Percentiles rank a stretch among this genome's conserved stretches.
Conservation (phyloP, 2,888 invertebrate species). For the Marronus borbonicus region DNA sequence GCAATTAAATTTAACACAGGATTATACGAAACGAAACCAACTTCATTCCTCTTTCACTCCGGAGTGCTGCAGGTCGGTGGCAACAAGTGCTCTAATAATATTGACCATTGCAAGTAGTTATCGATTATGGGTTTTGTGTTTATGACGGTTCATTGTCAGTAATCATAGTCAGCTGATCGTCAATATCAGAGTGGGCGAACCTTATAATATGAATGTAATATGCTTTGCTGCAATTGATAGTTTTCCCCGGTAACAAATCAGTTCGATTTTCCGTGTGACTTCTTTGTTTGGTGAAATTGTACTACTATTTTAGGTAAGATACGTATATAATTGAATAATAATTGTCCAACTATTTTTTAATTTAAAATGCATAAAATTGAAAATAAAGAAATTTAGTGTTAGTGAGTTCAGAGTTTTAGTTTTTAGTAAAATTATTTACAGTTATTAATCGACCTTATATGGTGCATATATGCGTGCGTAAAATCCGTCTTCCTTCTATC, state of each 20-base stretch:
- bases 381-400: too few relatives aligned
- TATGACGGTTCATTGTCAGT: slow-evolving; percentile 16
- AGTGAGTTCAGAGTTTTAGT: too few relatives aligned
- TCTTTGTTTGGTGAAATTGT: not conserved
- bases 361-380: too few relatives aligned
- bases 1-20: not conserved
- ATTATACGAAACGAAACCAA: not conserved
- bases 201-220: slow-evolving; percentile 15
- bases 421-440: too few relatives aligned
- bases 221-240: not conserved
- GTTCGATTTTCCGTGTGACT: not conserved
- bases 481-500: too few relatives aligned
- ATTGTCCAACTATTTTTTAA: too few relatives aligned
- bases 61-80: not conserved
- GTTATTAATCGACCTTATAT: too few relatives aligned
- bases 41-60: not conserved
- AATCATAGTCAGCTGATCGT: slow-evolving; percentile 28
- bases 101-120: slow-evolving; percentile 1
- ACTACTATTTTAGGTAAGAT: too few relatives aligned
- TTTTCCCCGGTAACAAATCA: not conserved
- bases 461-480: too few relatives aligned
- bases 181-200: slow-evolving; percentile 21
- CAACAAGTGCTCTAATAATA: not conserved
- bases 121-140: slow-evolving; percentile 19
- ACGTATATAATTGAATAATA: too few relatives aligned